These are phyloP conservation scores for Pelagia noctiluca DNA, from an alignment of 30 jellyfish, hydroid and myxozoan genomes.

Conservation along the genomic window DNA sequence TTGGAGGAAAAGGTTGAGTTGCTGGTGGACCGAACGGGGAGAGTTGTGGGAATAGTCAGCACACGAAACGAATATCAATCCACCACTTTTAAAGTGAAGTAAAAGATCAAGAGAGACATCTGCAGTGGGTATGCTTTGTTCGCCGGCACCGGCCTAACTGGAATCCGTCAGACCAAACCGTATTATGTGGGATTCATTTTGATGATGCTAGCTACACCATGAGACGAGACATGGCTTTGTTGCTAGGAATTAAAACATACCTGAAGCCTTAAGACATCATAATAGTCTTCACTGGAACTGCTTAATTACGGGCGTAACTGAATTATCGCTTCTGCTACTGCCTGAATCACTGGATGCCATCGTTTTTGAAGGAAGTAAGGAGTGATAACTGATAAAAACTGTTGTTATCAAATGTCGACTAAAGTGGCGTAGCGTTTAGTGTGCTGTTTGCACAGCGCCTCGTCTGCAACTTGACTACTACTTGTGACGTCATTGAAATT, in stretches of 20 bases:
- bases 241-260: too few species aligned
- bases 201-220: too few species aligned
- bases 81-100: too few species aligned
- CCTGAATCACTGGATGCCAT: constrained; percentile 19
- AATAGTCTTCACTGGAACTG: constrained; percentile 47
- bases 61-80: too few species aligned
- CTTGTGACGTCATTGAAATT: constrained; percentile 42
- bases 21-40: constrained; percentile 45
- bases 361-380: constrained; percentile 1
- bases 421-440: too few species aligned
- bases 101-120: too few species aligned
- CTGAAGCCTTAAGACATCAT: constrained; percentile 16
- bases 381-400: not conserved
- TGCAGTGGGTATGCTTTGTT: too few species aligned
- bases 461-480: constrained; percentile 23
- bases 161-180: too few species aligned
- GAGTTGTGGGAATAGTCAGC: constrained; percentile 30
- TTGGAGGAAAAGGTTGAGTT: constrained; percentile 24
- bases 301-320: too few species aligned
- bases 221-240: too few species aligned
- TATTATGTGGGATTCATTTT: too few species aligned
- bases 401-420: not conserved
- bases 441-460: not conserved
- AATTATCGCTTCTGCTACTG: constrained; percentile 9
- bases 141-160: too few species aligned